phyloP scores from a whole-genome alignment of 2,113 vertebrate genomes.

The Xiphorhynchus elegans region DNA sequence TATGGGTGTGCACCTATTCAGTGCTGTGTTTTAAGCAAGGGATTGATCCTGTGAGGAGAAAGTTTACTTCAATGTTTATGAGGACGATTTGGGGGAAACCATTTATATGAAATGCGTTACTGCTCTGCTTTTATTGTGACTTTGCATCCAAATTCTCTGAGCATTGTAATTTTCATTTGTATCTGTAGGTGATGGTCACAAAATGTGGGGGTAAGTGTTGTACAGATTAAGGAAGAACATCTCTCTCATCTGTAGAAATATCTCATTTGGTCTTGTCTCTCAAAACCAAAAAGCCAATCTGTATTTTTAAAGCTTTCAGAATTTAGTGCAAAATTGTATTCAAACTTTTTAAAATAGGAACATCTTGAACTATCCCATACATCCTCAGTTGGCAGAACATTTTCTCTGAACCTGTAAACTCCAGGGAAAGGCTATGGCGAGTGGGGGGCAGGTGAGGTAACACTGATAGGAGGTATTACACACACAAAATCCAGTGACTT shows the following conservation, averaged over 20 bases:
- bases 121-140: background rate
- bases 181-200: background rate
- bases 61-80: background rate
- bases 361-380: background rate
- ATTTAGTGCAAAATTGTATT: background rate
- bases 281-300: background rate
- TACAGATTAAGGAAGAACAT: background rate
- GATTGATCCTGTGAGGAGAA: background rate
- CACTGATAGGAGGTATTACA: background rate
- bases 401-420: background rate
- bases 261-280: background rate
- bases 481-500: slow-evolving; percentile 12
- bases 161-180: background rate
- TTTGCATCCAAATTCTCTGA: background rate
- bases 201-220: background rate
- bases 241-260: background rate
- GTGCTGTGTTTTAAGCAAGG: background rate
- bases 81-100: background rate
- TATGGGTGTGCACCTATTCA: background rate
- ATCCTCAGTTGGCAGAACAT: background rate
- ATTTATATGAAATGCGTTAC: background rate
- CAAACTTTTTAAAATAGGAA: background rate
- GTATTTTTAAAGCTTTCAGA: slow-evolving; percentile 9
- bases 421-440: background rate
- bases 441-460: background rate